Evolutionary conservation across 2,888 invertebrate genomes (phyloP).

Genomic region (Drosophila merina): DNA sequence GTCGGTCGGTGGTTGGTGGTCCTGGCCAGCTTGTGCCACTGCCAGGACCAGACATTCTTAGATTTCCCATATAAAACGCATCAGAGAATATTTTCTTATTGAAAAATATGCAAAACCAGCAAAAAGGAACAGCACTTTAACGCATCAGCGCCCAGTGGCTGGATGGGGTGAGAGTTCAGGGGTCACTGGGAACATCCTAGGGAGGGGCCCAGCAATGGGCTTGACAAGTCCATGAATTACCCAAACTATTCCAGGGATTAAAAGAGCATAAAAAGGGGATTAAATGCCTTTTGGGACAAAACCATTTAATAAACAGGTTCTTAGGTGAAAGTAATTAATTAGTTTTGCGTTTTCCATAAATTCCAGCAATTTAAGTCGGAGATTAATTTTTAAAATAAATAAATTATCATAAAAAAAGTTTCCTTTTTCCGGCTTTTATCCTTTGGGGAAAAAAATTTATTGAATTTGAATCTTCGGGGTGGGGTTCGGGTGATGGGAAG

Average conservation of each 20-base stretch:
- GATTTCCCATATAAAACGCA: constrained; percentile 36
- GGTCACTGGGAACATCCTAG: constrained; percentile 4
- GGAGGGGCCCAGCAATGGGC: constrained; percentile 1
- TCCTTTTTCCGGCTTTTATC: neutral
- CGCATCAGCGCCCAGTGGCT: constrained; percentile 25
- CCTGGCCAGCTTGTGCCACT: neutral
- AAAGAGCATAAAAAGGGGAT: constrained; percentile 15
- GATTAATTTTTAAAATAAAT: neutral
- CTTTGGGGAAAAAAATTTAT: neutral
- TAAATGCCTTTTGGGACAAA: neutral
- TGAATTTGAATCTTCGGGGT: neutral
- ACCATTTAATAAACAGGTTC: neutral
- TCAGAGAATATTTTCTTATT: constrained; percentile 51
- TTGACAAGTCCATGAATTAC: neutral
- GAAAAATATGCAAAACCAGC: constrained; percentile 65
- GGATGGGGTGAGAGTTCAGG: neutral
- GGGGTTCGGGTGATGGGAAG: neutral
- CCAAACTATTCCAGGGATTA: neutral
- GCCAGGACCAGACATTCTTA: constrained; percentile 6
- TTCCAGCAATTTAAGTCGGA: neutral
- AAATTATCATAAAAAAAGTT: neutral
- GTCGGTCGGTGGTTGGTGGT: neutral
- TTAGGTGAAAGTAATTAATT: neutral
- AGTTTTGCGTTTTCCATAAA: neutral
- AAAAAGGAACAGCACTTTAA: constrained; percentile 29